Percentiles rank a stretch among this genome's conserved stretches.
Evolutionary conservation across 2,113 vertebrate species (phyloP).

Genomic region (Tachycineta bicolor): DNA sequence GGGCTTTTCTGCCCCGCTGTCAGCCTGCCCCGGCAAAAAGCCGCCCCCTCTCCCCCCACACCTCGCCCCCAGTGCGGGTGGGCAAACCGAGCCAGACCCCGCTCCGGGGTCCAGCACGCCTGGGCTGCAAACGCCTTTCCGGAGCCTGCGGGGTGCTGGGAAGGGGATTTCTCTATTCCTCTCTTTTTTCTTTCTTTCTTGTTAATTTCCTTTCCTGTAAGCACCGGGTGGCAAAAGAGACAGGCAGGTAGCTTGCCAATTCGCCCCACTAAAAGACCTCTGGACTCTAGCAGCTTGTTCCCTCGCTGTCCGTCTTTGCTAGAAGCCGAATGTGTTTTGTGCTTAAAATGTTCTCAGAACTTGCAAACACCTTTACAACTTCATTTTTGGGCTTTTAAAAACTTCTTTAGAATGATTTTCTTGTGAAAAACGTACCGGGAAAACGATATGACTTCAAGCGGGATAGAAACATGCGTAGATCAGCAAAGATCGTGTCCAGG

Average conservation of each 20-base stretch:
- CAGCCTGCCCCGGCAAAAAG: not conserved
- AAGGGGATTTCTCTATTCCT: not conserved
- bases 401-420: not conserved
- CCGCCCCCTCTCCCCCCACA: no score
- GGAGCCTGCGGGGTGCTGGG: not conserved
- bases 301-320: not conserved
- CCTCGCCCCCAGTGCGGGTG: not conserved
- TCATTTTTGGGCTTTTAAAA: fast-evolving
- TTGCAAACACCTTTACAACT: not conserved
- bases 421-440: not conserved
- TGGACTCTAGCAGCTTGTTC: not conserved
- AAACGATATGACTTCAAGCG: not conserved
- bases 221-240: not conserved
- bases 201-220: not conserved
- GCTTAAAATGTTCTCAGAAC: not conserved
- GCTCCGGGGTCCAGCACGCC: not conserved
- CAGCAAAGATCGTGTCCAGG: constrained; percentile 4
- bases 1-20: not conserved
- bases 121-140: not conserved
- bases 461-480: not conserved
- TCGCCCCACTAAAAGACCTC: not conserved
- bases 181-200: not conserved
- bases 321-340: not conserved
- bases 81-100: not conserved
- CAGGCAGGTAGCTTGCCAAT: not conserved